A percentile compares a stretch with the other conserved stretches of the same genome.
phyloP scores from a whole-genome alignment of 2,888 invertebrate species.

The Hydropsyche betteni region DNA sequence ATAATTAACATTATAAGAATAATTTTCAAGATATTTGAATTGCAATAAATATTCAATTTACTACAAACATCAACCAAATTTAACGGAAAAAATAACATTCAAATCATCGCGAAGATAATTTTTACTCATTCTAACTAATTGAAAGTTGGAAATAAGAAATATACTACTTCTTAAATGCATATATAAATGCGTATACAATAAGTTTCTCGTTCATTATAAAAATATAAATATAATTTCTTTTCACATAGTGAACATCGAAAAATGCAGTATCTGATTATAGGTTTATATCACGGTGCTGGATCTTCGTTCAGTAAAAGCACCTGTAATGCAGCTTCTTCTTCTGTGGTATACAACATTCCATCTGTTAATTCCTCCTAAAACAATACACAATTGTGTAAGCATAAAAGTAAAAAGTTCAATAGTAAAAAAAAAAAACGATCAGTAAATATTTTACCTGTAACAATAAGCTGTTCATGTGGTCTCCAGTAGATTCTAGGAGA shows the following conservation, averaged over 20 bases:
- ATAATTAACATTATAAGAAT: not conserved
- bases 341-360: constrained; percentile 57
- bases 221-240: constrained; percentile 7
- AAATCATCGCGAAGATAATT: no score
- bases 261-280: not conserved
- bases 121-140: no score
- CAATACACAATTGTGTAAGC: constrained; percentile 39
- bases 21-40: not conserved
- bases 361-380: constrained; percentile 64
- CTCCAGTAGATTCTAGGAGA: constrained; percentile 57
- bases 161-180: not conserved
- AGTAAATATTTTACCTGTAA: constrained; percentile 58
- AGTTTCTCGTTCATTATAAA: constrained; percentile 5
- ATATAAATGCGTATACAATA: constrained; percentile 15
- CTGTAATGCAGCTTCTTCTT: constrained; percentile 62
- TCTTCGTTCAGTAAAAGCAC: constrained; percentile 62
- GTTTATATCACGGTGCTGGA: constrained; percentile 38
- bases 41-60: no score
- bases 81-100: no score
- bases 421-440: not conserved
- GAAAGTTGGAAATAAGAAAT: no score
- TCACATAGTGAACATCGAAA: constrained; percentile 3
- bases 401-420: no score
- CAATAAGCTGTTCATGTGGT: constrained; percentile 62
- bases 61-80: no score